These are phyloP conservation scores for Apis florea DNA, from an alignment of 1,140 invertebrate genomes.

Conservation along the genomic window DNA sequence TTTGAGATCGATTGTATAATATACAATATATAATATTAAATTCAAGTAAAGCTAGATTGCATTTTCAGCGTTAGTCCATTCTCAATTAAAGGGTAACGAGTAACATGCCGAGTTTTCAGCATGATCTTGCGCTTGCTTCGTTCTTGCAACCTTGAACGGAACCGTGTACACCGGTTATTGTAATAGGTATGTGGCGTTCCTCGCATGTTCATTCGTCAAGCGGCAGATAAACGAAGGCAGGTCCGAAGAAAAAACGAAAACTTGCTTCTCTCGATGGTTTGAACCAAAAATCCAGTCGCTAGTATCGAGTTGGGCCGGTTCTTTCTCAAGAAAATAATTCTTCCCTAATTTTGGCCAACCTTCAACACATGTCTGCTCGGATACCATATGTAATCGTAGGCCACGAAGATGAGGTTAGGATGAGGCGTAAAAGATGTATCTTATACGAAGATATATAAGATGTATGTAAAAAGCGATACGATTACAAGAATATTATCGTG, in stretches of 20 bases:
- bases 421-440: too few species aligned
- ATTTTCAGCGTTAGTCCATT: neutral
- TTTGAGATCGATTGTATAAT: too few species aligned
- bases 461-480: neutral
- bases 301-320: slow-evolving; percentile 11
- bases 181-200: slow-evolving; percentile 53
- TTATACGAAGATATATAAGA: too few species aligned
- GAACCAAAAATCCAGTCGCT: slow-evolving; percentile 33
- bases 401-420: neutral
- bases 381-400: slow-evolving; percentile 14
- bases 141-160: slow-evolving; percentile 65
- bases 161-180: slow-evolving; percentile 62
- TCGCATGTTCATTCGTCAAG: slow-evolving; percentile 53
- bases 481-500: neutral
- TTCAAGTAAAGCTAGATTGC: neutral
- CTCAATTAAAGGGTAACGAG: neutral
- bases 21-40: neutral
- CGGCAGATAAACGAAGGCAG: slow-evolving; percentile 4
- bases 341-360: slow-evolving; percentile 47
- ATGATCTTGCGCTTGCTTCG: slow-evolving; percentile 58
- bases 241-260: neutral
- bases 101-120: neutral
- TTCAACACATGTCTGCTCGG: neutral
- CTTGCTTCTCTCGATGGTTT: slow-evolving; percentile 8
- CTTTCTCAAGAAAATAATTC: slow-evolving; percentile 45